Evolutionary conservation across 2,888 invertebrate species (phyloP), one percentile per base, ranked within the genome.

Genomic region (Thera britannica): DNA sequence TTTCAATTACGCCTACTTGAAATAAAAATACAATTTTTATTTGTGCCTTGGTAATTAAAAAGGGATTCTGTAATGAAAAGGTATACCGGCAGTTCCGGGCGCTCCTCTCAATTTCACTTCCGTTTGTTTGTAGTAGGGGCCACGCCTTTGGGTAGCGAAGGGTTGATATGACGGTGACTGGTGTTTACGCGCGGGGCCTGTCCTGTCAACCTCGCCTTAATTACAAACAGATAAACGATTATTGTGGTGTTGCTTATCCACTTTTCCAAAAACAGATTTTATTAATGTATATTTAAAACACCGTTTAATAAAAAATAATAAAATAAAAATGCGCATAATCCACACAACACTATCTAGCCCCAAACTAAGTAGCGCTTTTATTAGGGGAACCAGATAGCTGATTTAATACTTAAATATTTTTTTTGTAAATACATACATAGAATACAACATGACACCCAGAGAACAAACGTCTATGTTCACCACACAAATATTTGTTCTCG

Each of bases 1-100:
- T 91, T 93, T 92, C 92, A 92, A 93, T 93, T 93, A 92, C 91
- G 90, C 85, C 91, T 90, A 90, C 93, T 93, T 92, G 92, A 88
- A 90, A 91, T 90, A 91, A 92, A 90, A 93, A 93, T 89, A 92
- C 91, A 91, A 90, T 92, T 93, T 92, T 93, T 92, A 90, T 92
- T 92, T 89, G 86, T 89, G 85, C 87, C 88, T 85, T 88, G 89
- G 93, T 92, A 93, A 93, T 93, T 93, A 93, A 93, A 93, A 93
- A 90, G 92, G 93, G 93, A 92, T 93, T 91, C 88, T 89, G 90
- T 92, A 92, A 92, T 93, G 90, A 92, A 93, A 93, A 93, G 92
- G 92, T 93, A 93, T 90, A 91, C 90, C 87, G 90, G 78, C 87
- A 86, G 90, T 92, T 91, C 90, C 91, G 91, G 90, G 85, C 87